Base-by-base conservation (phyloP, 2,888 invertebrate species). In the Clanis bilineata region DNA sequence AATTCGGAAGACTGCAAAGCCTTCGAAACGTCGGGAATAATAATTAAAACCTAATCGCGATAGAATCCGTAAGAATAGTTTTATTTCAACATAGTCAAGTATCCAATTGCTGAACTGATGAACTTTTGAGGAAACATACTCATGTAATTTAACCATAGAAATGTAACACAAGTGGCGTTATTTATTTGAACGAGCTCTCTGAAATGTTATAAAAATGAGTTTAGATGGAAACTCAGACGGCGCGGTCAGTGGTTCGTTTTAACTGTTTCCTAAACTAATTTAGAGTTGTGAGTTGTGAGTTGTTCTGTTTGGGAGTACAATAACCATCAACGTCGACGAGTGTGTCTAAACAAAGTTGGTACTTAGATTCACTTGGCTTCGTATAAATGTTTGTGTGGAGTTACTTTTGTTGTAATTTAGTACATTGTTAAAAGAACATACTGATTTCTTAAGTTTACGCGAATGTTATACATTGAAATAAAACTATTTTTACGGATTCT, bases 191-290 rank as follows among this genome's bases (percentile, higher is more conserved):
- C 22, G 10, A 21, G n/a, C n/a, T n/a, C 9, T 15, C 10, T 18
- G 28, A 18, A 51, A 10, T 32, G 28, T 10, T 28, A 28, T 18
- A 51, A 51, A 32, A n/a, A 18, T 12, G 18, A 32, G 10, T 51
- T 51, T 15, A n/a, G 6, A 25, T 10, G 28, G 18, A 32, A 18
- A 32, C 18, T 51, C n/a, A n/a, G 32, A 51, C 51, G 4, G 28
- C 23, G 51, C 10, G 18, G 28, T 10, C 51, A 18, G 41, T 22
- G 1, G 28, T 51, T 47, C 9, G 18, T 51, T 51, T 47, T 51
- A 32, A 51, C 4, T 51, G 51, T 32, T 51, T 51, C 51, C 18
- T 18, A 51, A 51, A 51, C 51, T 32, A 51, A 51, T 32, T 51
- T 51, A 51, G 18, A 51, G 32, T 32, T 51, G 51, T 51, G 51